Evolutionary conservation across 2,113 vertebrate genomes (phyloP).

Genomic region (Myrmophylax atrothorax): DNA sequence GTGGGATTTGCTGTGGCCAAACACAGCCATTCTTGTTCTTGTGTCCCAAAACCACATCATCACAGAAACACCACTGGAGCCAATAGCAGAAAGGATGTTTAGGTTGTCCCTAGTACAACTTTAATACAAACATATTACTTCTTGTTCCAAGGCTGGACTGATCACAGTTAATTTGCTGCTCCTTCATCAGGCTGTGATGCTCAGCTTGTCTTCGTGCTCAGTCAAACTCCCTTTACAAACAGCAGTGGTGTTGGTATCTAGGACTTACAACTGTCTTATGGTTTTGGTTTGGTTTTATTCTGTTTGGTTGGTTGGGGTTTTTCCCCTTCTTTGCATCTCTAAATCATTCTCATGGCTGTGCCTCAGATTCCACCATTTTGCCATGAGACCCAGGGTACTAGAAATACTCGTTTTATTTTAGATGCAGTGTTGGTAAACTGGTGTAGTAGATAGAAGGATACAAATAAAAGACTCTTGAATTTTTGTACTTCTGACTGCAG

Average conservation of each 20-base stretch:
- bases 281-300: too few relatives aligned
- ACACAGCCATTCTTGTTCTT: background rate
- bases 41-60: background rate
- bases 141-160: background rate
- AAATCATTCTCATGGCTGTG: background rate
- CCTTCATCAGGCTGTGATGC: background rate
- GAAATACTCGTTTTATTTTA: background rate
- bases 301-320: too few relatives aligned
- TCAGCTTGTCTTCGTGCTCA: background rate
- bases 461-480: background rate
- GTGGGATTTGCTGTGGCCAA: background rate
- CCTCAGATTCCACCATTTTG: background rate
- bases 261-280: background rate
- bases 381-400: background rate
- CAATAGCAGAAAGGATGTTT: background rate
- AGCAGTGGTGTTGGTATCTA: background rate
- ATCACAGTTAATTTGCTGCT: background rate
- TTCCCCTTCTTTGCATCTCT: background rate
- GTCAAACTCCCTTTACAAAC: background rate
- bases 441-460: background rate
- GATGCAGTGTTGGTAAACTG: background rate
- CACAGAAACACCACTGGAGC: background rate
- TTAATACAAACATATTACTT: background rate
- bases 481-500: background rate
- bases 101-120: background rate